Evolutionary conservation across 64 coral and sea anemone species (phyloP).

Genomic region (Montipora cactus): DNA sequence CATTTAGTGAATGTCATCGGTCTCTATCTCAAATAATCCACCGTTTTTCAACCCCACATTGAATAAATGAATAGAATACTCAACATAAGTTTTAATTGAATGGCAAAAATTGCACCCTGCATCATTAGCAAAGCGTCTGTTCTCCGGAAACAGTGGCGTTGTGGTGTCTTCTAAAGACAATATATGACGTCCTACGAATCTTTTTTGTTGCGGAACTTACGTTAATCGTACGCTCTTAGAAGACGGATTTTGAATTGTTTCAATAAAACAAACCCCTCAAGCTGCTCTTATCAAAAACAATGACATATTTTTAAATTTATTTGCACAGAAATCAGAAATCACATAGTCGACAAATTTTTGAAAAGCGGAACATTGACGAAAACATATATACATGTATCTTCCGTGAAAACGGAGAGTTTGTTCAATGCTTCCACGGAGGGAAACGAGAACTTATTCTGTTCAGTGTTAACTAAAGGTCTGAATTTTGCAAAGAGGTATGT

Average conservation of each 20-base stretch:
- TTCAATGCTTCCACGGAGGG: too few relatives aligned
- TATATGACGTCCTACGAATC: neutral
- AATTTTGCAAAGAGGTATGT: too few relatives aligned
- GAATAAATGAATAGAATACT: neutral
- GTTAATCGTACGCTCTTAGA: neutral
- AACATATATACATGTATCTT: neutral
- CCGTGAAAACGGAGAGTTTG: too few relatives aligned
- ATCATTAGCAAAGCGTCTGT: neutral
- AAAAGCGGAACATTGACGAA: neutral
- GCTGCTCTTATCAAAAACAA: neutral
- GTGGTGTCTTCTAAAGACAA: neutral
- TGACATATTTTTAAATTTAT: neutral
- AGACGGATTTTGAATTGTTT: slow-evolving; percentile 6
- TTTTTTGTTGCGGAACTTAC: neutral
- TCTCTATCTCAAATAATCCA: too few relatives aligned
- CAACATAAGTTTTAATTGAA: neutral
- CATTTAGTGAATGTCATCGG: too few relatives aligned
- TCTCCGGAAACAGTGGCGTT: neutral
- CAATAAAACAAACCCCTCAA: neutral
- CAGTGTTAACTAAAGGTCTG: too few relatives aligned
- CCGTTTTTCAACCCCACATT: too few relatives aligned
- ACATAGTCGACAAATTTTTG: neutral
- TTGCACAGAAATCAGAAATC: neutral
- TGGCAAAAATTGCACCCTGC: neutral
- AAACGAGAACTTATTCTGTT: too few relatives aligned